These are phyloP conservation scores for Elephas maximus DNA, from an alignment of 2,113 vertebrate species.

Conservation along the genomic window DNA sequence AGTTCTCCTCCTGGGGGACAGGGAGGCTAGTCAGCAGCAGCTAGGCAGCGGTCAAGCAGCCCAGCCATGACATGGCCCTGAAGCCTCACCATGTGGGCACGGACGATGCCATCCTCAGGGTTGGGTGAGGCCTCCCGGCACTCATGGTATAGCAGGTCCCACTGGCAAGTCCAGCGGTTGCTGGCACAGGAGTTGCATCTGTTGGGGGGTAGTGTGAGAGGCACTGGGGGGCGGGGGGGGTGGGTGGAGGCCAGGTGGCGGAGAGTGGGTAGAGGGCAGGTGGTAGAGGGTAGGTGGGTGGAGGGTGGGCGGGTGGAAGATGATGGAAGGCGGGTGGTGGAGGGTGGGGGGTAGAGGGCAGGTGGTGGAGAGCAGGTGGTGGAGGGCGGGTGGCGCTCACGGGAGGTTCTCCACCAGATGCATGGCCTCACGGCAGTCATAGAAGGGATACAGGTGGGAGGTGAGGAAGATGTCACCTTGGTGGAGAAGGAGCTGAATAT, in stretches of 20 bases:
- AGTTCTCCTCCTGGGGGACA: slow-evolving; percentile 89
- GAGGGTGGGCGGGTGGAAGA: too few species aligned
- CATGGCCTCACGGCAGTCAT: slow-evolving; percentile 94
- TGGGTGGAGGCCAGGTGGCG: accelerated
- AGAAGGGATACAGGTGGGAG: slow-evolving; percentile 94
- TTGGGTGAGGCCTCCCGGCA: slow-evolving; percentile 90
- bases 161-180: slow-evolving; percentile 96
- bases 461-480: slow-evolving; percentile 90
- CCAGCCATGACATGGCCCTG: accelerated
- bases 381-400: slow-evolving; percentile 89
- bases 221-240: accelerated
- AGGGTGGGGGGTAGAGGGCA: accelerated
- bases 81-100: slow-evolving; percentile 89
- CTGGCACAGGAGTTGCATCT: slow-evolving; percentile 96
- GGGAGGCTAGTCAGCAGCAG: accelerated
- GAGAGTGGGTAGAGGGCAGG: accelerated
- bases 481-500: slow-evolving; percentile 88
- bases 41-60: accelerated
- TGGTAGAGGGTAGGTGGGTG: too few species aligned
- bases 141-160: slow-evolving; percentile 91
- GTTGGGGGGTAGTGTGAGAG: not conserved
- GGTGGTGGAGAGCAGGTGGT: accelerated
- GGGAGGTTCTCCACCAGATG: slow-evolving; percentile 93
- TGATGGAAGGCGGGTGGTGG: accelerated
- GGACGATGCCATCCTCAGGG: slow-evolving; percentile 87